These are phyloP conservation scores for Tryphoninae sp. DNA, from an alignment of 2,888 invertebrate species.

Conservation along the genomic window DNA sequence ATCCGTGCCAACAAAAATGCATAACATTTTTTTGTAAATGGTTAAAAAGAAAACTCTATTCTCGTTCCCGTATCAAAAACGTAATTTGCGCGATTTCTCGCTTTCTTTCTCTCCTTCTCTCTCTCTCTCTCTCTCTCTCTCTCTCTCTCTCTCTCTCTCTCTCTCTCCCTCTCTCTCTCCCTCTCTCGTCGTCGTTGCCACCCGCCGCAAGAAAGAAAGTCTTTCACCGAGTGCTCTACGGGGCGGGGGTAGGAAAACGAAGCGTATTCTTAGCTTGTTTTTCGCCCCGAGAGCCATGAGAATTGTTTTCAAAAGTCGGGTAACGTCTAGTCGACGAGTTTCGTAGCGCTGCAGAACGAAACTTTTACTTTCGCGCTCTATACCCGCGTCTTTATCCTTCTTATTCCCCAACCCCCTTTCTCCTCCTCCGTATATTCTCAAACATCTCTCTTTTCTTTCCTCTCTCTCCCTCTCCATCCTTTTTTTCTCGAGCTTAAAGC, in stretches of 20 bases:
- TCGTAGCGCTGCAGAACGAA: constrained; percentile 55
- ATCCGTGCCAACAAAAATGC: constrained; percentile 4
- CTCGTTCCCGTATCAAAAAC: constrained; percentile 26
- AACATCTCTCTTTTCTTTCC: constrained; percentile 60
- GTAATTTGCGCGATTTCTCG: neutral
- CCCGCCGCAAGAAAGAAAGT: constrained; percentile 66
- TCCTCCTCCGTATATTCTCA: constrained; percentile 21
- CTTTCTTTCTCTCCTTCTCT: constrained; percentile 5
- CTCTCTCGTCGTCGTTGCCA: constrained; percentile 35
- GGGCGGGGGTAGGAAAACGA: constrained; percentile 26
- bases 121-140: constrained; percentile 21
- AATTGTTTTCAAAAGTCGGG: constrained; percentile 73
- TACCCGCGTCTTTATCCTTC: constrained; percentile 40
- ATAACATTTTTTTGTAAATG: neutral
- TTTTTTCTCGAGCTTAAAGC: constrained; percentile 12
- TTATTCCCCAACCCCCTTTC: constrained; percentile 39
- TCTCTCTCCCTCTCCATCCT: neutral
- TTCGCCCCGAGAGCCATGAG: constrained; percentile 62
- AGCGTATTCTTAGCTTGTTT: constrained; percentile 75
- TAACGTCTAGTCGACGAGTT: constrained; percentile 65
- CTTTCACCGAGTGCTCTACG: constrained; percentile 60
- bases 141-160: no score
- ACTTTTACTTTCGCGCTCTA: constrained; percentile 42
- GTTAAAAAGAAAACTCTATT: constrained; percentile 24
- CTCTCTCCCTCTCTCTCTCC: constrained; percentile 25